Conservation (phyloP, 2,888 invertebrate species). For the Trachelus stipa region DNA sequence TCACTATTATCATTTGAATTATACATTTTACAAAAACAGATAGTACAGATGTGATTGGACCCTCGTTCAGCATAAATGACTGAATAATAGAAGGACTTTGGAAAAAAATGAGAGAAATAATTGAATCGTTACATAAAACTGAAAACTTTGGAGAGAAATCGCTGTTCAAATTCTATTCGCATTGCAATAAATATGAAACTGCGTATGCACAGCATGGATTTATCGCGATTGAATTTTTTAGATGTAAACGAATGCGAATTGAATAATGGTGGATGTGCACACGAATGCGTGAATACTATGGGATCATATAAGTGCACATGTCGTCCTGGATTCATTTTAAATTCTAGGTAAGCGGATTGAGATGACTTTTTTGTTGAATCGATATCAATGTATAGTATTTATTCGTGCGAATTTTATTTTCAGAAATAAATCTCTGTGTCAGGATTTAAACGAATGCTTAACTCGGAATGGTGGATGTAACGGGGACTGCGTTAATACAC, state of each 20-base stretch:
- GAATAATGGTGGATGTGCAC: slow-evolving; percentile 60
- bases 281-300: slow-evolving; percentile 61
- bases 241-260: slow-evolving; percentile 63
- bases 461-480: slow-evolving; percentile 61
- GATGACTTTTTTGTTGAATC: slow-evolving; percentile 38
- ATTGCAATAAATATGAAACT: not conserved
- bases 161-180: not conserved
- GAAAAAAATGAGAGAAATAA: not conserved
- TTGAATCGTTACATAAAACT: not conserved
- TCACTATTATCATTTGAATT: not conserved
- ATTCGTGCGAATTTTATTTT: slow-evolving; percentile 46
- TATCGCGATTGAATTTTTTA: slow-evolving; percentile 24
- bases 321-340: slow-evolving; percentile 48
- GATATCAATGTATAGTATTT: not conserved
- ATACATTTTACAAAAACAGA: not conserved
- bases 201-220: not conserved
- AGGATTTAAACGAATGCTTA: slow-evolving; percentile 63
- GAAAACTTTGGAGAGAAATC: not conserved
- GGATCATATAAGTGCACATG: slow-evolving; percentile 62
- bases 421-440: slow-evolving; percentile 58
- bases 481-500: slow-evolving; percentile 64
- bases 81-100: not conserved
- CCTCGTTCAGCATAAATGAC: not conserved
- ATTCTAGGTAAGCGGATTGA: slow-evolving; percentile 62
- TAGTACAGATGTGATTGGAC: not conserved